Evolutionary conservation across 2,888 invertebrate species (phyloP).

Genomic region (Amphimallon solstitiale): DNA sequence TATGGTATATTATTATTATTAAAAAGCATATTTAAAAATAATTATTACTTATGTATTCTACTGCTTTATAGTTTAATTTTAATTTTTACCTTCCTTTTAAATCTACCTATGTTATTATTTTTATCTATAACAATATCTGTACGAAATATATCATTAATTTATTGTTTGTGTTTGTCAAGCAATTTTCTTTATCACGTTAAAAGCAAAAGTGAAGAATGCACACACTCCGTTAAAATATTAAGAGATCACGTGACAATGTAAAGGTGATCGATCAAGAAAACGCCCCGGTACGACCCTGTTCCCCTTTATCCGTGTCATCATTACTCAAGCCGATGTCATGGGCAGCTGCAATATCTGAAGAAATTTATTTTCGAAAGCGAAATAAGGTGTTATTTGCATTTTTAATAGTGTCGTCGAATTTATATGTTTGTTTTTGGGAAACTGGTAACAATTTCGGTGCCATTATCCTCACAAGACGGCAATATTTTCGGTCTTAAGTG

Average conservation of each 20-base stretch:
- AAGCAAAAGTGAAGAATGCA: too few relatives aligned
- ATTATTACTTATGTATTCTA: too few relatives aligned
- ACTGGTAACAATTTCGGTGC: constrained; percentile 38
- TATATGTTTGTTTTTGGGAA: constrained; percentile 41
- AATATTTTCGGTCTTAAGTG: constrained; percentile 23
- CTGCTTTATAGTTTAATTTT: too few relatives aligned
- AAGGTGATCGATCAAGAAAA: neutral
- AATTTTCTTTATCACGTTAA: too few relatives aligned
- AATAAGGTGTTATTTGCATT: constrained; percentile 42
- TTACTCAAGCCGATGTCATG: constrained; percentile 39
- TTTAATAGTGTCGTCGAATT: constrained; percentile 38
- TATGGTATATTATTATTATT: too few relatives aligned
- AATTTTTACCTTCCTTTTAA: too few relatives aligned
- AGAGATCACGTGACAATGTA: neutral
- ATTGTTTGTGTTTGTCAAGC: too few relatives aligned
- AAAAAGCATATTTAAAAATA: too few relatives aligned
- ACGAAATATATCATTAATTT: too few relatives aligned
- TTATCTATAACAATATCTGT: too few relatives aligned
- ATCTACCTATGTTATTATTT: too few relatives aligned
- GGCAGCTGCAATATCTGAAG: constrained; percentile 40
- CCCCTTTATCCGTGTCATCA: constrained; percentile 32
- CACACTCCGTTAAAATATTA: neutral
- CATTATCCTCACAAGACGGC: constrained; percentile 34
- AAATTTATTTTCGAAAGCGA: constrained; percentile 38
- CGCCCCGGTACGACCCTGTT: constrained; percentile 30